Conservation (phyloP, 2,888 invertebrate species). For the Lithodes maja region DNA sequence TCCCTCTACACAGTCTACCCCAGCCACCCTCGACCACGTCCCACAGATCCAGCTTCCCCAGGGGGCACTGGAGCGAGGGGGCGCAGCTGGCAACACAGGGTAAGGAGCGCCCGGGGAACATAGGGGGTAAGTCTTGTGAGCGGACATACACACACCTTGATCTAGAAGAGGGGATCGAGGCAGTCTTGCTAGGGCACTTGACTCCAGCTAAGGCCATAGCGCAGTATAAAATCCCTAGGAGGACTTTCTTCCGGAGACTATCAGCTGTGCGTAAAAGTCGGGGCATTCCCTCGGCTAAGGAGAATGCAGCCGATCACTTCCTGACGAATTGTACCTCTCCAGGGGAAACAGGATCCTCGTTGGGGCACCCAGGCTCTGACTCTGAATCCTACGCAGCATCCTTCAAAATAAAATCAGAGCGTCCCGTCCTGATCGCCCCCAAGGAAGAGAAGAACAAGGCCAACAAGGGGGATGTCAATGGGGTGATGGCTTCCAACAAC, state of each 20-base stretch:
- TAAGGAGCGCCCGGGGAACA: constrained; percentile 45
- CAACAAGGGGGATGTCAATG: constrained; percentile 49
- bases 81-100: not conserved
- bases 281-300: constrained; percentile 66
- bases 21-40: no score
- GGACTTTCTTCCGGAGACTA: constrained; percentile 66
- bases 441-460: constrained; percentile 48
- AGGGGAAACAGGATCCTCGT: constrained; percentile 26
- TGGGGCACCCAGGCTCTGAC: constrained; percentile 37
- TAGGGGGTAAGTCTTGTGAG: constrained; percentile 58
- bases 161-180: constrained; percentile 66
- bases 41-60: no score
- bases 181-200: constrained; percentile 56
- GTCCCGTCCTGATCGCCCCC: constrained; percentile 45
- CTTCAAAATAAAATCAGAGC: constrained; percentile 49
- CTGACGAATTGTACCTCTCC: constrained; percentile 31
- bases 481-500: constrained; percentile 41
- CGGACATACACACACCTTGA: constrained; percentile 60
- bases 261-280: constrained; percentile 63
- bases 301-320: constrained; percentile 64
- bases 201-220: constrained; percentile 67
- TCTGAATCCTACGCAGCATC: constrained; percentile 48
- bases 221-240: constrained; percentile 55
- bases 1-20: no score
- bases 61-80: no score